phyloP scores from a whole-genome alignment of 2,888 invertebrate species.

The Tenthredo amoena region DNA sequence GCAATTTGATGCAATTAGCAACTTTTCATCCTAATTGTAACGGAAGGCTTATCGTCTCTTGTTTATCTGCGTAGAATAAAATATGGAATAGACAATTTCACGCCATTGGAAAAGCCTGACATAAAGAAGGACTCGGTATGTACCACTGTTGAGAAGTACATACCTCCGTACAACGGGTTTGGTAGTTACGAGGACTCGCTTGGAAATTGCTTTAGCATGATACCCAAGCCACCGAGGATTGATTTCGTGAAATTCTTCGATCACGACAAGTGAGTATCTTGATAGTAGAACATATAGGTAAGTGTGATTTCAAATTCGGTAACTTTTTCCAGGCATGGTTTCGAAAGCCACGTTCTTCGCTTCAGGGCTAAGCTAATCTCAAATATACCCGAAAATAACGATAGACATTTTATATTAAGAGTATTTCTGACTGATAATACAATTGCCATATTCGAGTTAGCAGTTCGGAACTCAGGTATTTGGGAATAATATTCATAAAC shows the following conservation, averaged over 20 bases:
- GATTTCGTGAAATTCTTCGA: constrained; percentile 91
- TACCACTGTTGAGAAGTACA: constrained; percentile 62
- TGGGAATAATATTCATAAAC: neutral
- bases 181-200: constrained; percentile 95
- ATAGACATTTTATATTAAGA: constrained; percentile 89
- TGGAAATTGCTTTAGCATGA: constrained; percentile 90
- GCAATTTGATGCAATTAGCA: too few species aligned
- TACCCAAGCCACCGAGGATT: constrained; percentile 87
- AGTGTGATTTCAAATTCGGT: neutral
- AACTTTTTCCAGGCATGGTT: constrained; percentile 81
- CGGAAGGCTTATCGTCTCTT: neutral
- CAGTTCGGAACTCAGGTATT: constrained; percentile 85
- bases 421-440: constrained; percentile 92
- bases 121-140: constrained; percentile 69
- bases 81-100: constrained; percentile 82
- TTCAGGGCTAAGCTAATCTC: constrained; percentile 90
- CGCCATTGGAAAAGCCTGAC: constrained; percentile 80
- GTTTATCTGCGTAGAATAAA: constrained; percentile 65
- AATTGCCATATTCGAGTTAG: constrained; percentile 89
- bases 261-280: constrained; percentile 84
- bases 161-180: constrained; percentile 94
- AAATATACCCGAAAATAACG: constrained; percentile 83
- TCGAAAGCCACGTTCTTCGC: constrained; percentile 88
- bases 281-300: neutral
- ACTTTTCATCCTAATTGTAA: too few species aligned